Evolutionary conservation across 2,113 vertebrate genomes (phyloP).

Genomic region (Aspiorhynchus laticeps): DNA sequence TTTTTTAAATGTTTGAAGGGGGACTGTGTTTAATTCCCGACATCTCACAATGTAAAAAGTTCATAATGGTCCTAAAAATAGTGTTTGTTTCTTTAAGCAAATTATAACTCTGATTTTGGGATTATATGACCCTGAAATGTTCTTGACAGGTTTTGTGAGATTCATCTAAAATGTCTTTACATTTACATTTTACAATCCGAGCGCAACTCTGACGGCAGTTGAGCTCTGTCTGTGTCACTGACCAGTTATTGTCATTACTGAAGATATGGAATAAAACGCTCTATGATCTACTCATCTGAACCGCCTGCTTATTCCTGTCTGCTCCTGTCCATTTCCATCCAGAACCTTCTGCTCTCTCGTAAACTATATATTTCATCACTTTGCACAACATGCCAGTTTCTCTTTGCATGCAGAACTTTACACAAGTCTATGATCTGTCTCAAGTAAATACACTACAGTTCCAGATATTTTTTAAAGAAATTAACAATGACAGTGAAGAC

Average conservation of each 20-base stretch:
- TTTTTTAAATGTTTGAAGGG: background rate
- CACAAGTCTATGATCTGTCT: background rate
- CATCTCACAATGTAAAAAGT: background rate
- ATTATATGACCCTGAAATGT: background rate
- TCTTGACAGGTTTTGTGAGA: background rate
- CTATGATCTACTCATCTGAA: constrained; percentile 57
- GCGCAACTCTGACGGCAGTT: background rate
- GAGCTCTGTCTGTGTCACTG: constrained; percentile 20
- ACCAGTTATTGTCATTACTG: constrained; percentile 62
- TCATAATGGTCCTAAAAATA: background rate
- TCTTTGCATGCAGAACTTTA: constrained; percentile 42
- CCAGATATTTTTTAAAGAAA: background rate
- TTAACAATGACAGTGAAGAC: no score
- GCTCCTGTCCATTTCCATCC: constrained; percentile 42
- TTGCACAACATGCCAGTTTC: constrained; percentile 4
- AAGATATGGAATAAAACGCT: constrained; percentile 73
- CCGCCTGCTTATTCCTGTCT: constrained; percentile 62
- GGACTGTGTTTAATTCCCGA: background rate
- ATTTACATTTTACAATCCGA: no score
- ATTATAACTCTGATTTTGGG: background rate
- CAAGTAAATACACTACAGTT: background rate
- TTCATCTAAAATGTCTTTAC: background rate
- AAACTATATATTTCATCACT: constrained; percentile 22
- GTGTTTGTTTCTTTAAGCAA: no score
- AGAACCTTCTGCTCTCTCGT: background rate